These are phyloP conservation scores for Fregetta grallaria DNA, from an alignment of 2,113 vertebrate species.

Conservation along the genomic window DNA sequence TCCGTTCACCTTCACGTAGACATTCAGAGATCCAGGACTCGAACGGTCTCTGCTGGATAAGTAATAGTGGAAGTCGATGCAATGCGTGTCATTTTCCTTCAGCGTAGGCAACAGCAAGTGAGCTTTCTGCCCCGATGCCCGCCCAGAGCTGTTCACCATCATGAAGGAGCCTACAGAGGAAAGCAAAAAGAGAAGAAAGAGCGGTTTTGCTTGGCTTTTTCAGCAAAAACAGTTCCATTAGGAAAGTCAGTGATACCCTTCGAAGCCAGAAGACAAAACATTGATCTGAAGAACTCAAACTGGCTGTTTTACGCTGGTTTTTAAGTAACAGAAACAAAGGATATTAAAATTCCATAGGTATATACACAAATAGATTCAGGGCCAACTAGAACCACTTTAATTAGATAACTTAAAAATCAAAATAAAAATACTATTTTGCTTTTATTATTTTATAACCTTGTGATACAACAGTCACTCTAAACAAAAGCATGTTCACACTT, in stretches of 20 bases:
- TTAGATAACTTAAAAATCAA: neutral
- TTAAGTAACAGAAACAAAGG: neutral
- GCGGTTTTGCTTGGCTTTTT: neutral
- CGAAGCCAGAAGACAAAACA: neutral
- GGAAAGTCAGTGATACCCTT: neutral
- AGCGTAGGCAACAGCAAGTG: conserved; percentile 90
- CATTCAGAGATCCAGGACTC: conserved; percentile 90
- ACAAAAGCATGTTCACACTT: neutral
- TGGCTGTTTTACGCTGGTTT: neutral
- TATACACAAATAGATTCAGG: neutral
- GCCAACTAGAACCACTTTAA: neutral
- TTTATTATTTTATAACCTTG: neutral
- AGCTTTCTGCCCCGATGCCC: conserved; percentile 93
- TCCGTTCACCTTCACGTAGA: conserved; percentile 95
- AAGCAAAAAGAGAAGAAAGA: neutral
- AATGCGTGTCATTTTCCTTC: conserved; percentile 96
- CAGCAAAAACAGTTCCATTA: neutral
- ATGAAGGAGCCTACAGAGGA: conserved; percentile 88
- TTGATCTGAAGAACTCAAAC: neutral
- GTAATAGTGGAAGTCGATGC: conserved; percentile 97
- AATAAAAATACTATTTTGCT: neutral
- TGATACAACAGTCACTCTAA: neutral
- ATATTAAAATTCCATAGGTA: neutral
- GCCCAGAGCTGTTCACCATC: conserved; percentile 94
- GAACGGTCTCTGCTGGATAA: conserved; percentile 88